Base-by-base conservation (phyloP, 2,113 vertebrate species). In the Petrocephalus zakoni region DNA sequence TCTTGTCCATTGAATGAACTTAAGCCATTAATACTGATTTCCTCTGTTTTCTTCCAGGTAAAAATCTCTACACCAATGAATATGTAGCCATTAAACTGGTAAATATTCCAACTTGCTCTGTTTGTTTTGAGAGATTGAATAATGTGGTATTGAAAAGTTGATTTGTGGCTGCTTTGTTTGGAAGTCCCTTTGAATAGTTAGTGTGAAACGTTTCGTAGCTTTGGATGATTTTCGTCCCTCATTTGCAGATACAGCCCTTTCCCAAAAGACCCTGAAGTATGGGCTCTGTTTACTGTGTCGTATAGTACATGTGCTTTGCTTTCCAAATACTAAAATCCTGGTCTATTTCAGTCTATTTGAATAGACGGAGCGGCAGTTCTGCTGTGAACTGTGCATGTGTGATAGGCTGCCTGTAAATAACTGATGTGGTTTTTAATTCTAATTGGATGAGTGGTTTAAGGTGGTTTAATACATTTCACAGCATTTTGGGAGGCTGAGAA, bases 81-180 rank as follows among this genome's bases (percentile, higher is more conserved):
- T 99, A 99, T 94, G 98, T 99, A 96, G 98, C 98, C 91, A 99
- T 99, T 95, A 99, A 99, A 97, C 96, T 99, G 97, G 98, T 99
- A 93, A 98, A 97, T 97, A 90, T 58, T 87, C 34, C 47, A 78
- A 42, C 51, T 72, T 52, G 47, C 15, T 53, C 10, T 68, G 5
- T 42, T 55, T 53, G 37, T 46, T 81, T 81, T 81, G 17, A 46
- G 29, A 81, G 29, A 46, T 21, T 81, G 75, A 81, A 68, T 29
- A 29, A 68, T 68, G 4, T 68, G 61, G 10, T 68, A n/a, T 68
- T 68, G n/a, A 68, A 68, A 68, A 29, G 61, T 68, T 68, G 61
- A n/a, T 64, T 64, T 25, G 61, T 64, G 61, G 61, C n/a, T 64
- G n/a, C 3, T 5, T 29, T 68, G 9, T 68, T 68, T 29, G 25